Evolutionary conservation across 2,113 vertebrate species (phyloP).

Genomic region (Formicarius rufipectus): DNA sequence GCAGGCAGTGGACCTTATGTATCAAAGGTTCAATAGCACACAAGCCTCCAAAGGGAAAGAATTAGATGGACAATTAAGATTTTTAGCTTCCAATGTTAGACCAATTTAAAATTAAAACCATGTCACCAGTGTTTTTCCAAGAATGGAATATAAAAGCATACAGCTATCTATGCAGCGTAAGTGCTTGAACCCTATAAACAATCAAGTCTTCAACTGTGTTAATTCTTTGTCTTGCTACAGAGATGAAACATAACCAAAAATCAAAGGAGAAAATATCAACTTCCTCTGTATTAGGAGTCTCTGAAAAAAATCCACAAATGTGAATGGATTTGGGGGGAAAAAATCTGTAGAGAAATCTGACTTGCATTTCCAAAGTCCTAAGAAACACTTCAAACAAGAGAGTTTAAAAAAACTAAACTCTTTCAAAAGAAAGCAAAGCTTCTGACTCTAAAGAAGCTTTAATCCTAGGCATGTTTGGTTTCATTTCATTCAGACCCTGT

Average conservation of each 20-base stretch:
- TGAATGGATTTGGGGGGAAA: not conserved
- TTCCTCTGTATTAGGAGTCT: not conserved
- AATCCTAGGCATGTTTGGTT: conserved; percentile 16
- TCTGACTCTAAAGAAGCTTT: not conserved
- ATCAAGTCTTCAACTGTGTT: not conserved
- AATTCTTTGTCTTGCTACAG: not conserved
- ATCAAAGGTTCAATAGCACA: not conserved
- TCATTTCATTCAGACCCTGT: not conserved
- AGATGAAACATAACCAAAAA: not conserved
- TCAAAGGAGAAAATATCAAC: not conserved
- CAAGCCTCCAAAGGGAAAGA: not conserved
- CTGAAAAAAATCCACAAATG: not conserved
- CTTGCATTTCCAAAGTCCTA: not conserved
- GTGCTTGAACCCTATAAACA: not conserved
- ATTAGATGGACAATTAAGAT: not conserved
- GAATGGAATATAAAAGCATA: not conserved
- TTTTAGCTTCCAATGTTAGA: not conserved
- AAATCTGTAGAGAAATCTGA: not conserved
- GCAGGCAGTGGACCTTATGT: not conserved
- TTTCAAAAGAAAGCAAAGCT: not conserved
- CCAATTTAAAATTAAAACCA: not conserved
- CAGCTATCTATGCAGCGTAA: not conserved
- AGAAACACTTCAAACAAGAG: not conserved
- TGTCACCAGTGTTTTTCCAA: not conserved
- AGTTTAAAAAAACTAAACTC: not conserved